Conservation (phyloP, 2,888 invertebrate species). For the Nemotelus pantherinus region DNA sequence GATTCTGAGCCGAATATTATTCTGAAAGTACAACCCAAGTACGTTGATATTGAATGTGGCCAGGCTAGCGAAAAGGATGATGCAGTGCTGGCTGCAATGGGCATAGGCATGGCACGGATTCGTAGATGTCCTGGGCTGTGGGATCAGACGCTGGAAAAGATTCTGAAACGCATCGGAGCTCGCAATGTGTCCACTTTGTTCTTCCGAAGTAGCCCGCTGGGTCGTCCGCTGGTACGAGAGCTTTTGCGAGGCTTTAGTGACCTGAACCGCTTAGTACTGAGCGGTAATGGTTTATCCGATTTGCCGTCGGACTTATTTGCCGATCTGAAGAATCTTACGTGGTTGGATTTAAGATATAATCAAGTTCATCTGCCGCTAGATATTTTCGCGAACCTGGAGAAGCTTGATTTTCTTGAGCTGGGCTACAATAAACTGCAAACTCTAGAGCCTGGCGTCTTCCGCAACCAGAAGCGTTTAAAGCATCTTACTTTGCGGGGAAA, state of each 20-base stretch:
- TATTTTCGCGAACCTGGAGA: conserved; percentile 69
- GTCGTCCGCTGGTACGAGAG: conserved; percentile 68
- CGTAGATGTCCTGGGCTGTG: conserved; percentile 62
- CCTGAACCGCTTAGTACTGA: conserved; percentile 69
- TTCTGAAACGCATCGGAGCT: conserved; percentile 61
- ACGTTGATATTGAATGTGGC: conserved; percentile 61
- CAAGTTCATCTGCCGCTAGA: conserved; percentile 69
- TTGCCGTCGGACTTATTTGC: conserved; percentile 72
- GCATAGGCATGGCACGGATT: conserved; percentile 61
- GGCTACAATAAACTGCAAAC: conserved; percentile 73
- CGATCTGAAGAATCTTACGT: conserved; percentile 70
- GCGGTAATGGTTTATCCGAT: conserved; percentile 70
- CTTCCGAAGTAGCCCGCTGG: conserved; percentile 68
- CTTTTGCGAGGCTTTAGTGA: conserved; percentile 70
- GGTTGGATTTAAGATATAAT: conserved; percentile 73
- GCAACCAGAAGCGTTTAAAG: conserved; percentile 69
- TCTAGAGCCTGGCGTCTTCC: conserved; percentile 72
- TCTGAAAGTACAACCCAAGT: conserved; percentile 58
- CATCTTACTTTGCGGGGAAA: conserved; percentile 77
- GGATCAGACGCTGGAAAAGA: conserved; percentile 64
- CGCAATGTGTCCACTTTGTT: conserved; percentile 64
- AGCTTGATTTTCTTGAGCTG: conserved; percentile 72
- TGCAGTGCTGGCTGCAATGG: conserved; percentile 58
- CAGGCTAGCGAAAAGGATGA: conserved; percentile 59
- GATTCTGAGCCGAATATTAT: conserved; percentile 58